Conservation (phyloP, 2,113 vertebrate genomes). For the Pan paniscus region DNA sequence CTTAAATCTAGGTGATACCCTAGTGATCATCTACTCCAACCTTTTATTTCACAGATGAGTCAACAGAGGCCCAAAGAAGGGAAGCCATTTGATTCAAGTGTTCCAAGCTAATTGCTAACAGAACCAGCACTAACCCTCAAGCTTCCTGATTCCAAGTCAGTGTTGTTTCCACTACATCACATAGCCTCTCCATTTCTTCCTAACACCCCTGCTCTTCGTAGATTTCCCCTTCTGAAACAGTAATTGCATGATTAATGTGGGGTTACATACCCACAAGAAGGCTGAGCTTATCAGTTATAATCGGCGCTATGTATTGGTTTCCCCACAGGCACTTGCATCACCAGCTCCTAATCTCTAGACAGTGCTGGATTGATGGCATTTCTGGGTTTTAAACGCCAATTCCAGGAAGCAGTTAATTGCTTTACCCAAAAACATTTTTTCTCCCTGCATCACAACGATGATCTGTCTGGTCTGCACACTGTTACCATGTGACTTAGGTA, state of each 20-base stretch:
- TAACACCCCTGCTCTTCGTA: neutral
- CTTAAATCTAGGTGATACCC: neutral
- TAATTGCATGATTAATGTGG: neutral
- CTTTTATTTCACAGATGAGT: conserved; percentile 8
- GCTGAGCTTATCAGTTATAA: neutral
- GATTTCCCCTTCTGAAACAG: neutral
- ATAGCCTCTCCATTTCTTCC: neutral
- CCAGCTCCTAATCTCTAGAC: neutral
- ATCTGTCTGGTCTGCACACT: neutral
- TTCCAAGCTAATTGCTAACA: neutral
- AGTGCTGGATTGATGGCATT: neutral
- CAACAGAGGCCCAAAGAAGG: neutral
- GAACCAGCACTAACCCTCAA: neutral
- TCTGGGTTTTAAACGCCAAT: neutral
- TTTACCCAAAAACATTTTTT: neutral
- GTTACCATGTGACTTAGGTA: neutral
- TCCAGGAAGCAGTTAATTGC: neutral
- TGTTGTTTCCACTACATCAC: neutral
- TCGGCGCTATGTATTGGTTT: neutral
- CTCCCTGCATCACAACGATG: neutral
- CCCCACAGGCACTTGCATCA: neutral
- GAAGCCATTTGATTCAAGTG: neutral
- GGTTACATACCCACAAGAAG: neutral
- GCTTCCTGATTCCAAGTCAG: neutral
- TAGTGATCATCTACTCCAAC: neutral